phyloP scores from a whole-genome alignment of 2,888 invertebrate species.

The Dynastes maya region DNA sequence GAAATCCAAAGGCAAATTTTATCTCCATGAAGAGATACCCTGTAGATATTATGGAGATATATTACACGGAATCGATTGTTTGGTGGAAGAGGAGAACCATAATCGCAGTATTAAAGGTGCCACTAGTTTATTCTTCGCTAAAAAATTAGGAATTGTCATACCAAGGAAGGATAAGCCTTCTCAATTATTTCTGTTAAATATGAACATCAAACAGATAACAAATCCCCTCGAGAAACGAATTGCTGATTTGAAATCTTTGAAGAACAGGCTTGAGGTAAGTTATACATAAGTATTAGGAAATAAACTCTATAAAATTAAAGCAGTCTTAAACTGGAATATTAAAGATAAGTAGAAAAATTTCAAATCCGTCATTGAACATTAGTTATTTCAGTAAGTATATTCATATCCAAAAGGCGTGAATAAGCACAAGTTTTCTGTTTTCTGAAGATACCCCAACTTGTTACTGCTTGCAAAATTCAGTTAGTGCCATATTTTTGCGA shows the following conservation, averaged over 20 bases:
- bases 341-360: too few relatives aligned
- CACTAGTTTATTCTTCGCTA: slow-evolving; percentile 61
- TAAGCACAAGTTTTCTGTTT: too few relatives aligned
- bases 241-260: slow-evolving; percentile 61
- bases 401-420: too few relatives aligned
- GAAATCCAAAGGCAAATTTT: slow-evolving; percentile 65
- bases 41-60: slow-evolving; percentile 64
- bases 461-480: too few relatives aligned
- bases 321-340: too few relatives aligned
- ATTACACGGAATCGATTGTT: slow-evolving; percentile 62
- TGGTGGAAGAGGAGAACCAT: slow-evolving; percentile 60
- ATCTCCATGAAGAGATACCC: slow-evolving; percentile 66
- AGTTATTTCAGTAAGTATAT: too few relatives aligned
- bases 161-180: slow-evolving; percentile 59
- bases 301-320: too few relatives aligned
- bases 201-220: slow-evolving; percentile 60
- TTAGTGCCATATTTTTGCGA: too few relatives aligned
- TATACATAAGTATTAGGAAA: too few relatives aligned
- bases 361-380: too few relatives aligned
- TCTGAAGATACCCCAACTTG: too few relatives aligned
- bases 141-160: slow-evolving; percentile 63
- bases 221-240: slow-evolving; percentile 65
- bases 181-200: slow-evolving; percentile 63
- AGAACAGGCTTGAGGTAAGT: slow-evolving; percentile 65
- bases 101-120: slow-evolving; percentile 62